Conservation (phyloP, 2,888 invertebrate species). For the Podotricha telesiphe region DNA sequence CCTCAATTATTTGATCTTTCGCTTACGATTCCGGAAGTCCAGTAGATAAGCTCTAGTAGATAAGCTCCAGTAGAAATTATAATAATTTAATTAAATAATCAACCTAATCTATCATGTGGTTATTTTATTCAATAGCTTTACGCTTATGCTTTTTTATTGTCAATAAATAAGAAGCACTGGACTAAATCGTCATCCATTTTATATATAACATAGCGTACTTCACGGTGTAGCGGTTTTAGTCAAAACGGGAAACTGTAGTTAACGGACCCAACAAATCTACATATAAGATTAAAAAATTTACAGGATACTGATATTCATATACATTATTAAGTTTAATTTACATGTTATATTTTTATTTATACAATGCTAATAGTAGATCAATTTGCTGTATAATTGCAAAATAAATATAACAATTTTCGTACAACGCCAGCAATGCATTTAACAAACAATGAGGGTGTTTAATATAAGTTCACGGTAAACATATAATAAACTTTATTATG, state of each 20-base stretch:
- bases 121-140: slow-evolving; percentile 16
- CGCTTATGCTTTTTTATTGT: slow-evolving; percentile 17
- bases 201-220: slow-evolving; percentile 44
- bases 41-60: neutral
- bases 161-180: slow-evolving; percentile 34
- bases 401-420: neutral
- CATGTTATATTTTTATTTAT: neutral
- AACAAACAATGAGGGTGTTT: neutral
- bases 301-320: slow-evolving; percentile 27
- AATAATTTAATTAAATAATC: slow-evolving; percentile 10
- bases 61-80: neutral
- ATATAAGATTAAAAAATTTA: slow-evolving; percentile 39
- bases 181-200: slow-evolving; percentile 45
- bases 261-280: slow-evolving; percentile 43
- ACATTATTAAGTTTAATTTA: neutral
- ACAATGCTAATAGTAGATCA: neutral
- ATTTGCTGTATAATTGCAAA: neutral
- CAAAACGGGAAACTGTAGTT: slow-evolving; percentile 44
- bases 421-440: neutral
- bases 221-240: slow-evolving; percentile 43
- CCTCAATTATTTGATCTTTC: neutral
- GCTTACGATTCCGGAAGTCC: neutral
- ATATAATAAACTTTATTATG: neutral
- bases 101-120: slow-evolving; percentile 10
- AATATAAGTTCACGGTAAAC: neutral